Base-by-base conservation (phyloP, 2,113 vertebrate species). In the Rhineura floridana region DNA sequence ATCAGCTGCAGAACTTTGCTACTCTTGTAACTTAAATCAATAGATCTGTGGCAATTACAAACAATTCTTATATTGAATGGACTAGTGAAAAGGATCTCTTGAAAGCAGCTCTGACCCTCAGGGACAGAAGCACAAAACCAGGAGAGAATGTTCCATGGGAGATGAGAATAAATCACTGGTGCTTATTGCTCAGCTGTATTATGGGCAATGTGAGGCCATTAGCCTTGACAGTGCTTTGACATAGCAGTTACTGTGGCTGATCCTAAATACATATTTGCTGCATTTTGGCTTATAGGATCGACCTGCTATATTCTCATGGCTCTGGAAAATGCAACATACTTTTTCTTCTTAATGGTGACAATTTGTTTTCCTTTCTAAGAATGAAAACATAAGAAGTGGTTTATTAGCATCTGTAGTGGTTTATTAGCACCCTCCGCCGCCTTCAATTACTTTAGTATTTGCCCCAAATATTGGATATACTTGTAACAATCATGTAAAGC, bases 341-440 rank as follows among this genome's bases (percentile, higher is more conserved):
- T 95, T 93, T 84, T 93, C 93, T 96, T 93, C 88, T 90, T 89
- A 94, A 92, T 86, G 94, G 84, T 87, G 92, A 50, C 73, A 19
- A 67, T 78, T 86, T 52, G 33, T 69, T 69, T 79, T 67, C 75
- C 44, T 86, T 86, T 86, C 75, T 21, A 86, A 80, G 12, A 50
- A 11, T 25, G 36, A 44, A 44, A 33, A 76, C 17, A n/a, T 63
- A 62, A 65, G 50, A 67, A 50, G 17, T 30, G 13, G 30, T 52
- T 77, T 52, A 82, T 88, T 88, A 42, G 44, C n/a, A 77, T 76
- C 11, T 67, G 25, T 78, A 48, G 67, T 36, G 21, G 33, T 15
- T n/a, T n/a, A n/a, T n/a, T n/a, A 36, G 19, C 6, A 11, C 10
- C 42, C 25, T 30, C 21, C 62, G 8, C 17, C 15, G 33, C 36